Percentiles rank a stretch among this genome's conserved stretches.
Evolutionary conservation across 2,113 vertebrate species (phyloP).

Genomic region (Chunga burmeisteri): DNA sequence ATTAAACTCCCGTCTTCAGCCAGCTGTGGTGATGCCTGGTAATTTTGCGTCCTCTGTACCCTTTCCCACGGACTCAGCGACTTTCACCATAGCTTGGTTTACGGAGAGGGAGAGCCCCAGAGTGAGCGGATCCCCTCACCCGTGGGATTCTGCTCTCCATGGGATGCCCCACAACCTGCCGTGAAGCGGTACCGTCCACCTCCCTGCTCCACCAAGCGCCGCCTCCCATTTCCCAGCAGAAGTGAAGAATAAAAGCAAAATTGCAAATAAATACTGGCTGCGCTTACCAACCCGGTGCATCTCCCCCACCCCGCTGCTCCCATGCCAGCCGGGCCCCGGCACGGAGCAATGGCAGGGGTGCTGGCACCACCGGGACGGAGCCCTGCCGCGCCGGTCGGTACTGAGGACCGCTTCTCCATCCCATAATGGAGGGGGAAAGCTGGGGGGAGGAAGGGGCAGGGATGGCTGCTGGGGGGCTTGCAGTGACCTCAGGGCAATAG

Average conservation of each 20-base stretch:
- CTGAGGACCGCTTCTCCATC: not conserved
- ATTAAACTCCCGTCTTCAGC: not conserved
- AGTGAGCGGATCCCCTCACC: not conserved
- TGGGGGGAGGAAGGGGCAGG: not conserved
- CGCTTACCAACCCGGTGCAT: not conserved
- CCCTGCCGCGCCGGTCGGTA: not conserved
- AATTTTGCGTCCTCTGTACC: not conserved
- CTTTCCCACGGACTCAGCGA: fast-evolving
- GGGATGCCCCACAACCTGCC: not conserved
- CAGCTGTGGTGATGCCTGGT: not conserved
- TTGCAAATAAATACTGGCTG: not conserved
- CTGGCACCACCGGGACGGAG: not conserved
- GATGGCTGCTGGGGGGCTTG: not conserved
- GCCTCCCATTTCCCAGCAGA: not conserved
- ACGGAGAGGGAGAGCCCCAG: not conserved
- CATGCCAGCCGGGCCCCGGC: not conserved
- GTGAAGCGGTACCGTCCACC: not conserved
- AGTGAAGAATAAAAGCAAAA: not conserved
- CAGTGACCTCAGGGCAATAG: not conserved
- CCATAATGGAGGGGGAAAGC: too few relatives aligned
- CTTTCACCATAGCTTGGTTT: not conserved
- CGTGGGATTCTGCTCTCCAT: not conserved
- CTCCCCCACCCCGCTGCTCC: not conserved
- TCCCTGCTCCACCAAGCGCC: not conserved
- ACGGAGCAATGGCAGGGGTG: not conserved